A percentile compares a stretch with the other conserved stretches of the same genome.
These are phyloP conservation scores for Sardina pilchardus DNA, from an alignment of 2,113 vertebrate genomes.

Conservation along the genomic window DNA sequence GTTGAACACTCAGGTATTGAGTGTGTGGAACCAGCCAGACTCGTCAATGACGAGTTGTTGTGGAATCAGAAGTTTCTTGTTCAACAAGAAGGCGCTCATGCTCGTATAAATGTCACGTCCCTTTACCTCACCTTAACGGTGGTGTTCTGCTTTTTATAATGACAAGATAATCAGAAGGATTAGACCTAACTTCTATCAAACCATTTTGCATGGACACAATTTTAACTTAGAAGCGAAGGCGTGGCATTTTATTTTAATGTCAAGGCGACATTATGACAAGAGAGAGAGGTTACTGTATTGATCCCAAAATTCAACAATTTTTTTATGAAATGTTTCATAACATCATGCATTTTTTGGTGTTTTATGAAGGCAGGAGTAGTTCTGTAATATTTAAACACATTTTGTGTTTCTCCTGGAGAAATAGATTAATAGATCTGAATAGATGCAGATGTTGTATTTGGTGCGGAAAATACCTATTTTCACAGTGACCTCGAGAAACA, in stretches of 20 bases:
- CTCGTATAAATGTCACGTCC: neutral
- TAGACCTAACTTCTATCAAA: neutral
- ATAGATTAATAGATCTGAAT: no score
- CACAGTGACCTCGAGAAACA: no score
- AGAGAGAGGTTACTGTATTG: no score
- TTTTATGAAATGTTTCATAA: no score
- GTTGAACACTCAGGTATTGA: neutral
- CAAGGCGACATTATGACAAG: no score
- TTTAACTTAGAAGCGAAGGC: neutral
- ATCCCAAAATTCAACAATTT: no score
- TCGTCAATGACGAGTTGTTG: neutral
- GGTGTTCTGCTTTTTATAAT: neutral
- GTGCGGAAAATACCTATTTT: no score
- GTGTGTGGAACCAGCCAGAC: slow-evolving; percentile 2
- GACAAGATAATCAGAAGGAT: neutral
- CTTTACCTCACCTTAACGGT: neutral
- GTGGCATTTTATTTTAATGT: neutral
- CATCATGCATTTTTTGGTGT: no score
- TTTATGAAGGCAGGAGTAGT: no score
- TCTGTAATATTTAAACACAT: no score
- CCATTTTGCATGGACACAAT: neutral
- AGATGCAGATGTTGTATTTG: no score
- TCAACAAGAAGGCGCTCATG: neutral
- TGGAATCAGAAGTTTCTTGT: slow-evolving; percentile 9
- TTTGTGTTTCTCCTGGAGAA: no score